phyloP scores from a whole-genome alignment of 2,113 vertebrate genomes.

The Hylia prasina region DNA sequence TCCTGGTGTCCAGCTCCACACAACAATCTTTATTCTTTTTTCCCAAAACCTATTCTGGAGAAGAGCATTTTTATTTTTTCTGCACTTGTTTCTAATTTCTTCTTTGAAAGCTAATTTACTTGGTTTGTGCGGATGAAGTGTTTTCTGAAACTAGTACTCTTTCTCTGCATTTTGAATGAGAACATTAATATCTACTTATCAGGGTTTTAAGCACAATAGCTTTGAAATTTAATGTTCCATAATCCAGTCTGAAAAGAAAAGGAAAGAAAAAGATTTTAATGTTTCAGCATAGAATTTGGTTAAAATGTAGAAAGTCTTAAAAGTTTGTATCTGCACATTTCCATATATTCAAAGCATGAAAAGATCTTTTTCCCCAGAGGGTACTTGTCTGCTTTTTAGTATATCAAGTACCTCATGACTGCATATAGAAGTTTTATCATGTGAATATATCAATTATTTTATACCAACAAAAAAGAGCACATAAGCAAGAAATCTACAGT shows the following conservation, averaged over 20 bases:
- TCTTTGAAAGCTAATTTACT: not conserved
- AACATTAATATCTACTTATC: not conserved
- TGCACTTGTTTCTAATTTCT: not conserved
- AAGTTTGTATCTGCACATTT: not conserved
- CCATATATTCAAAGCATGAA: not conserved
- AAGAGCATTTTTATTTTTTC: not conserved
- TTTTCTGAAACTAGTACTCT: not conserved
- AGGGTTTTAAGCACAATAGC: not conserved
- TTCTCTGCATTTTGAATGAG: not conserved
- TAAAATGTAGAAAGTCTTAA: not conserved
- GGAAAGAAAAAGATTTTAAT: not conserved
- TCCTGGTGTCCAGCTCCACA: not conserved
- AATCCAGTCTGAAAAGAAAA: not conserved
- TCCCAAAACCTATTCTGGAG: rapidly evolving
- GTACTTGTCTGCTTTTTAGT: not conserved
- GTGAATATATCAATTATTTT: not conserved
- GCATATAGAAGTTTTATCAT: not conserved
- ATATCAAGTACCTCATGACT: not conserved
- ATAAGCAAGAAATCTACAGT: not conserved
- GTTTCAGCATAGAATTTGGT: not conserved
- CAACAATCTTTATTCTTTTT: not conserved
- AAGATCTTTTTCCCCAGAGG: not conserved
- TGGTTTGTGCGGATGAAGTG: not conserved
- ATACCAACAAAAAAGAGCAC: not conserved
- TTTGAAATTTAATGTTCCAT: not conserved